Evolutionary conservation across 2,888 invertebrate species (phyloP).

Genomic region (Drosophila rellima): DNA sequence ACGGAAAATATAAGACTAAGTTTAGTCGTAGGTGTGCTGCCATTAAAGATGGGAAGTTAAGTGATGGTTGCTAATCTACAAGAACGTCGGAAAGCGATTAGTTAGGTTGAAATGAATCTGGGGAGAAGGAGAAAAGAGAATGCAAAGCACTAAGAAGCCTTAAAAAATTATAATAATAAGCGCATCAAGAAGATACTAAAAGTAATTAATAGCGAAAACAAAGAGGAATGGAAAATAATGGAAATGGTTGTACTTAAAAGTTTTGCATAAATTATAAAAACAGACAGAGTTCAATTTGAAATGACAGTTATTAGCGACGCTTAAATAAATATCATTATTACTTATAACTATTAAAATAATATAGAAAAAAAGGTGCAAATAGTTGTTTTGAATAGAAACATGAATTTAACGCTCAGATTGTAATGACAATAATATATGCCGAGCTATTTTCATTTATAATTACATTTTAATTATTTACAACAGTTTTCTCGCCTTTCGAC

Average conservation of each 20-base stretch:
- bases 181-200: not conserved
- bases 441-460: no score
- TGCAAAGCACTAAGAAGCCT: not conserved
- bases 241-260: slow-evolving; percentile 21
- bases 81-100: slow-evolving; percentile 26
- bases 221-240: not conserved
- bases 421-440: no score
- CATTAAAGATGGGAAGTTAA: slow-evolving; percentile 9
- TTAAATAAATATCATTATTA: not conserved
- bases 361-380: no score
- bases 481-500: not conserved
- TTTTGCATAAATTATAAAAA: not conserved
- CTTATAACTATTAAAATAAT: not conserved
- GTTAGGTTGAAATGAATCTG: slow-evolving; percentile 4
- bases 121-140: not conserved
- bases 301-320: slow-evolving; percentile 1
- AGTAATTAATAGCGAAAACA: slow-evolving; percentile 3
- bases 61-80: slow-evolving; percentile 13
- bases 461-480: no score
- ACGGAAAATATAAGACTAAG: not conserved
- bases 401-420: not conserved
- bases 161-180: slow-evolving; percentile 10
- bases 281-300: slow-evolving; percentile 1
- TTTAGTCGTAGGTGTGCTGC: not conserved
- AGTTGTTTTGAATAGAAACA: not conserved